These are phyloP conservation scores for Thecophora atra DNA, from an alignment of 2,888 invertebrate genomes.

Conservation along the genomic window DNA sequence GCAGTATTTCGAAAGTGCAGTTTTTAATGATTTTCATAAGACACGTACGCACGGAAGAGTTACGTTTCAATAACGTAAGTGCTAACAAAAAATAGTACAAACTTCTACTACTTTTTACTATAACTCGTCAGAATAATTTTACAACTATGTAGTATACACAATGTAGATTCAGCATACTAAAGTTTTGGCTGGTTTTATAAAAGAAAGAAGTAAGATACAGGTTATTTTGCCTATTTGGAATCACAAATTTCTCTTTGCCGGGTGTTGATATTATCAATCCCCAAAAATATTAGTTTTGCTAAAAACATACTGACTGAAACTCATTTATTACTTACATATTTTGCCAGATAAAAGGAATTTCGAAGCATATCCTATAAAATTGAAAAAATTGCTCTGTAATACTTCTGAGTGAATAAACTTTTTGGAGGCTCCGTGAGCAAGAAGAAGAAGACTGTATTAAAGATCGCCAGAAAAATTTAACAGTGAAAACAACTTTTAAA, in stretches of 20 bases:
- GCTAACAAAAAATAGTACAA: too few species aligned
- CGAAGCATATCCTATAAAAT: background rate
- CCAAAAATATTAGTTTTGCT: background rate
- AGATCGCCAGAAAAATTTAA: constrained; percentile 22
- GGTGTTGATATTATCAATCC: constrained; percentile 11
- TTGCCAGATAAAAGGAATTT: background rate
- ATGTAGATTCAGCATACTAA: too few species aligned
- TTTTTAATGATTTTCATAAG: too few species aligned
- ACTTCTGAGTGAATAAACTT: constrained; percentile 10
- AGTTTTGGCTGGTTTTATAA: too few species aligned
- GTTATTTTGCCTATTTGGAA: constrained; percentile 8
- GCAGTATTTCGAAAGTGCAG: too few species aligned
- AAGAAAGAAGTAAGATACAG: too few species aligned
- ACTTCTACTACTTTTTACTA: too few species aligned
- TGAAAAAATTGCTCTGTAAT: background rate
- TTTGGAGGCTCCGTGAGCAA: constrained; percentile 3
- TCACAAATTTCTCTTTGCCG: constrained; percentile 25
- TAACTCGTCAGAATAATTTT: too few species aligned
- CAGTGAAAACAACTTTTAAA: background rate
- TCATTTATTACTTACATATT: background rate
- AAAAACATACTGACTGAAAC: background rate
- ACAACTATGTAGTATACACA: too few species aligned
- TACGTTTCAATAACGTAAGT: too few species aligned
- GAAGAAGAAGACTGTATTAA: constrained; percentile 12
- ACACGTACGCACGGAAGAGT: too few species aligned